Evolutionary conservation across 2,797 vertebrate genomes (phyloP), one percentile per base, ranked within the genome.

Genomic region (Sarcoramphus papa): DNA sequence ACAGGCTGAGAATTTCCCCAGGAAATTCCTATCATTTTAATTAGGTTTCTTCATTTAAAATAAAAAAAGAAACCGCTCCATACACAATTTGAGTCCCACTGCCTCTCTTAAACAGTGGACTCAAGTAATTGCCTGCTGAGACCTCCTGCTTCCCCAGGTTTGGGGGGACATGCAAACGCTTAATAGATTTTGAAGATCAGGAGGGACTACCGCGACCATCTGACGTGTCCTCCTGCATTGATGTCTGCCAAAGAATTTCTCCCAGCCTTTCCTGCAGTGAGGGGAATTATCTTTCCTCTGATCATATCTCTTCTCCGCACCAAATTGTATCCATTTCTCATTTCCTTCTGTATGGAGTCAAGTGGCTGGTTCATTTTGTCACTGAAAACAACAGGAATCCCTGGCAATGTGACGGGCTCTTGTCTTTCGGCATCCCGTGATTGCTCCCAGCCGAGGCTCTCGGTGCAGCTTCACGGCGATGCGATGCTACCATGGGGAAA

Each of bases 1-100:
- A 77, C 74, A 82, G 54, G 10, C 88, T 89, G 67, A 95, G 67
- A 92, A 93, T 94, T 95, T 96, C 95, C 88, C 74, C 59, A 79
- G 88, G 93, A 96, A 96, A 93, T 79, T 86, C 56, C 74, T 95
- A 91, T 80, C 4, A 64, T 93, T 95, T 92, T 94, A 96, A 96
- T 94, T 93, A 95, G 94, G 63, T 85, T 95, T 94, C 74, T 85
- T 94, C 67, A 90, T 93, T 89, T 77, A 82, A 94, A 93, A 92
- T n/a, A 60, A 60, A 82, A 77, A 79, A 53, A 33, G 14, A 81
- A 92, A 48, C 9, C 1, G 2, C 7, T 85, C 53, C 4, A 2
- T 35, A 47, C 30, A 68, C 23, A 67, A 25, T 84, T 78, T 75
- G 65, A 87, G 67, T 87, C 41, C 59, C 30, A 50, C 41, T 92